Conservation (phyloP, 2,113 vertebrate genomes). For the Clinocottus analis region DNA sequence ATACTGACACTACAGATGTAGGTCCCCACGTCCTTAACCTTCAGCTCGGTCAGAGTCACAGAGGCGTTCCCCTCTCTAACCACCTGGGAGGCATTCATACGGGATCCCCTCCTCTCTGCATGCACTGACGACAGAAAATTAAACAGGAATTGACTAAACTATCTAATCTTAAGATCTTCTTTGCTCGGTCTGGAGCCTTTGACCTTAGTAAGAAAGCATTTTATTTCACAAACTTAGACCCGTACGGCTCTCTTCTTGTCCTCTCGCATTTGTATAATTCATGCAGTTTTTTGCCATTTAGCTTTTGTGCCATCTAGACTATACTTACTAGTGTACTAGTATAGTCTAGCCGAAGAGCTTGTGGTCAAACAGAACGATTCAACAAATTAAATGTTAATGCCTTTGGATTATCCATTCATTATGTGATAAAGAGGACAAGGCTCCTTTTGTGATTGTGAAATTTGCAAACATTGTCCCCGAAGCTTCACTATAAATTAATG, state of each 20-base stretch:
- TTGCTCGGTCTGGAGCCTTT: background rate
- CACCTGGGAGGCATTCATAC: conserved; percentile 61
- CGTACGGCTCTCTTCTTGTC: background rate
- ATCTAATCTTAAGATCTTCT: background rate
- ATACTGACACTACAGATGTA: conserved; percentile 85
- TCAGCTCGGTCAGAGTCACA: conserved; percentile 75
- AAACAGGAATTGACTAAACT: background rate
- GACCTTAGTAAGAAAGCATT: background rate
- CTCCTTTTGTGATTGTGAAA: background rate
- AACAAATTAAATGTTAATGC: background rate
- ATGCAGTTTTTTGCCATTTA: background rate
- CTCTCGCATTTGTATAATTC: background rate
- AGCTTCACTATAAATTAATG: background rate
- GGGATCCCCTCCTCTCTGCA: conserved; percentile 64
- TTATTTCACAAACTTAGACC: background rate
- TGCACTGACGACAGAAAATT: conserved; percentile 59
- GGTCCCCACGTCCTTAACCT: conserved; percentile 82
- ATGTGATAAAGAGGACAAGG: background rate
- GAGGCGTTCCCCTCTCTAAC: conserved; percentile 78
- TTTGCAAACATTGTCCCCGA: background rate
- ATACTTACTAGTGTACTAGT: no score
- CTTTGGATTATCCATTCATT: background rate
- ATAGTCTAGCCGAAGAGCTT: background rate
- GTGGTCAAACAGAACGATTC: background rate
- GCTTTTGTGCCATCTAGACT: no score